Percentiles rank a stretch among this genome's conserved stretches.
Conservation (phyloP, 1,140 invertebrate species). For the Epicauta chinensis region DNA sequence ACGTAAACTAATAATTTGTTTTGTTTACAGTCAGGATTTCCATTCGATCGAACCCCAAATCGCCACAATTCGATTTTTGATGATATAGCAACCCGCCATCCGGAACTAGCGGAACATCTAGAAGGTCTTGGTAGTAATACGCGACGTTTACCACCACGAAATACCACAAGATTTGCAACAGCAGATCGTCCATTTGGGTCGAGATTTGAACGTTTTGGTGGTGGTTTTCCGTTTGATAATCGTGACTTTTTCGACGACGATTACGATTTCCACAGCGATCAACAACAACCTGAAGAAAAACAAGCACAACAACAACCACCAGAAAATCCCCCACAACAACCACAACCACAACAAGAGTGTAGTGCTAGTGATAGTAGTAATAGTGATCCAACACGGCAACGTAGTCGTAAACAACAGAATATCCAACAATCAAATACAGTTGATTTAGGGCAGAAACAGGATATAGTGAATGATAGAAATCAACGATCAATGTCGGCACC, state of each 20-base stretch:
- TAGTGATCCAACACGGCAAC: constrained; percentile 19
- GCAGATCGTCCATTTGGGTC: constrained; percentile 45
- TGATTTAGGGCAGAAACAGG: constrained; percentile 65
- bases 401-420: constrained; percentile 31
- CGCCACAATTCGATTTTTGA: constrained; percentile 51
- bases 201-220: constrained; percentile 40
- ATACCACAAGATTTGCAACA: constrained; percentile 38
- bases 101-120: constrained; percentile 56
- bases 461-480: constrained; percentile 49
- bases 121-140: constrained; percentile 43
- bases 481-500: constrained; percentile 67
- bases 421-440: constrained; percentile 69
- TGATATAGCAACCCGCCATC: constrained; percentile 52
- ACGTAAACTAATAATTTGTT: not conserved
- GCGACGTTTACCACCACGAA: constrained; percentile 40
- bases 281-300: constrained; percentile 1
- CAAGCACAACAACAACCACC: constrained; percentile 11
- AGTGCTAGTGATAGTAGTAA: not conserved
- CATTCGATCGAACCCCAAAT: constrained; percentile 53
- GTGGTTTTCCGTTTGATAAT: constrained; percentile 51
- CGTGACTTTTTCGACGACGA: constrained; percentile 40
- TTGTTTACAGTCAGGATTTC: constrained; percentile 53
- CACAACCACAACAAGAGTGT: constrained; percentile 3
- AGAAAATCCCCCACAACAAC: constrained; percentile 24
- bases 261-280: not conserved